These are phyloP conservation scores for Sebastiscus albofasciatus DNA, from an alignment of 2,797 vertebrate species.

Conservation along the genomic window DNA sequence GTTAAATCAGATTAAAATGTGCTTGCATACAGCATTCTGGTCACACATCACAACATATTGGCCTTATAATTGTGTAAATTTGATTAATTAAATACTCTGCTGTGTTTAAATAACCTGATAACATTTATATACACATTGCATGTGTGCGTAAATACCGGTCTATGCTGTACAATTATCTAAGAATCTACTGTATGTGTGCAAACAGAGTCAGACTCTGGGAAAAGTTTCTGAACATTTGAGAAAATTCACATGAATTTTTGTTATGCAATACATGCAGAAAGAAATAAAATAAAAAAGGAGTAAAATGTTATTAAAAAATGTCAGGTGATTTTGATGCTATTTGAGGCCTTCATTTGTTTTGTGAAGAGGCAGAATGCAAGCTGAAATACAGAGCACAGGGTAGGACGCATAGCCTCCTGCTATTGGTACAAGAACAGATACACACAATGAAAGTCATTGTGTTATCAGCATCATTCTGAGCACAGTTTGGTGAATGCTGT, in stretches of 20 bases:
- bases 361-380: conserved; percentile 25
- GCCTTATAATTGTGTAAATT: conserved; percentile 1
- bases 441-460: conserved; percentile 39
- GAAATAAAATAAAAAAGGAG: neutral
- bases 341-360: conserved; percentile 15
- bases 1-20: conserved; percentile 8
- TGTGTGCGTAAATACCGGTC: conserved; percentile 5
- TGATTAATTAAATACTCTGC: neutral
- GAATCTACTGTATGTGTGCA: conserved; percentile 11
- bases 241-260: conserved; percentile 8
- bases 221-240: neutral
- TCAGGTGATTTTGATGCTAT: neutral
- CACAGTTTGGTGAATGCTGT: conserved; percentile 5
- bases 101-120: conserved; percentile 20
- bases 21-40: neutral
- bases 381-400: conserved; percentile 27
- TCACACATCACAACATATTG: conserved; percentile 1
- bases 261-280: conserved; percentile 20
- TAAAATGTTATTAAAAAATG: too few relatives aligned
- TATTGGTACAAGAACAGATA: conserved; percentile 19
- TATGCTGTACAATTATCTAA: conserved; percentile 7
- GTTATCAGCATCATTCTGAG: conserved; percentile 3
- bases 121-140: conserved; percentile 41
- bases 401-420: neutral
- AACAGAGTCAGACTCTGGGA: neutral